Base-by-base conservation (phyloP, 2,888 invertebrate genomes). In the Leucoptera coffeella region DNA sequence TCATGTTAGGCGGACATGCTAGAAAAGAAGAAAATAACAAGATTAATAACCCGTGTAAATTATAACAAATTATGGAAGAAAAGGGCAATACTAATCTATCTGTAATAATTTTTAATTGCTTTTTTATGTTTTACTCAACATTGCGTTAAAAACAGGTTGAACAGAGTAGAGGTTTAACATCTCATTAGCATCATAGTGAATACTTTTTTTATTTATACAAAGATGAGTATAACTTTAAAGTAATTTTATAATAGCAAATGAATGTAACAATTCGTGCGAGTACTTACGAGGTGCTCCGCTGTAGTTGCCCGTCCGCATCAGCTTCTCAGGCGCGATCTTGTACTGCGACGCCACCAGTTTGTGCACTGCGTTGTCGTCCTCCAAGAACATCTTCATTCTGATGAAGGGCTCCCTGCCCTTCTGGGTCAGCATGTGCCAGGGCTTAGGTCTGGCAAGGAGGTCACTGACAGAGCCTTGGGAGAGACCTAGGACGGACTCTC, bases 351-450 rank as follows among this genome's bases (percentile, higher is more conserved):
- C 94, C 13, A 94, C 93, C 38, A 94, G 64, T 50, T 93, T 93
- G 58, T 93, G 93, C 2, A 94, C 92, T 8, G 93, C 93, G 45
- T 92, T 91, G 38, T 93, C 92, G 45, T 94, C 94, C 59, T 93
- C 93, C 38, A 96, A 72, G 62, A 96, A 96, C 85, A 95, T 91
- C 58, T 94, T 92, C 95, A 96, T 96, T 32, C 95, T 76, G 35
- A 96, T 95, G 64, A 95, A 96, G 1, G 95, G 96, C 49, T 96
- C 95, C 14, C 95, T 77, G 2, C 94, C 94, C 56, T 95, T 95
- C 49, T 91, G 92, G 9, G 99, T 99, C 26, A 99, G 75, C 94
- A 96, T 95, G 51, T 94, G 92, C 99, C 97, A 99, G 1, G 96
- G 94, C 54, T 99, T 99, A 17, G 99, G 99, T 27, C 99, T 71